Evolutionary conservation across 2,797 vertebrate species (phyloP).

Genomic region (Pipistrellus nathusii): DNA sequence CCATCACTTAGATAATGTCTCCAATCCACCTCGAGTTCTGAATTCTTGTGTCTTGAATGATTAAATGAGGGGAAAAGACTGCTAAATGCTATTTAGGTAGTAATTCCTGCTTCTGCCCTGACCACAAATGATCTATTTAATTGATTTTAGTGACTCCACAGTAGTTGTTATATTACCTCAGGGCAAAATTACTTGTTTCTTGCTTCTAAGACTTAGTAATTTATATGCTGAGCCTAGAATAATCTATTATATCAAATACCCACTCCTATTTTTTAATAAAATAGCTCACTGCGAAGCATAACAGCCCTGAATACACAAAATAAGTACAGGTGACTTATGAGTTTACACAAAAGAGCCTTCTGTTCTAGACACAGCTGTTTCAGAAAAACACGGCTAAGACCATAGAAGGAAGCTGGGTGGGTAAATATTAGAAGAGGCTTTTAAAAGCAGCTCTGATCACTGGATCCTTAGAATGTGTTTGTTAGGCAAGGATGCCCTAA

Average conservation of each 20-base stretch:
- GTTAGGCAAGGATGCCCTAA: conserved; percentile 65
- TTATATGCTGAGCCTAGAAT: conserved; percentile 73
- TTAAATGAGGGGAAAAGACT: conserved; percentile 31
- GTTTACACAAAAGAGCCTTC: conserved; percentile 73
- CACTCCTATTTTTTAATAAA: conserved; percentile 40
- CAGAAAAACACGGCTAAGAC: conserved; percentile 68
- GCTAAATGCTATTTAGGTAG: conserved; percentile 40
- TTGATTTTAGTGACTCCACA: conserved; percentile 63
- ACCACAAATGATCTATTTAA: conserved; percentile 76
- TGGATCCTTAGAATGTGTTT: conserved; percentile 65
- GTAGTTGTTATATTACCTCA: conserved; percentile 63
- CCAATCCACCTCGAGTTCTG: conserved; percentile 35
- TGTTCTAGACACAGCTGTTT: conserved; percentile 68
- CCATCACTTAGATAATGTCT: conserved; percentile 16
- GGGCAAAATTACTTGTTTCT: conserved; percentile 75
- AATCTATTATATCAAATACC: conserved; percentile 80
- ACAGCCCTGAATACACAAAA: conserved; percentile 71
- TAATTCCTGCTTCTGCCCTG: conserved; percentile 9
- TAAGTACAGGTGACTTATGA: conserved; percentile 79
- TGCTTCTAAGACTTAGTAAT: conserved; percentile 71
- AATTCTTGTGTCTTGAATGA: conserved; percentile 34
- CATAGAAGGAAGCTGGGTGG: conserved; percentile 68
- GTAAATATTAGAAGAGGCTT: conserved; percentile 80
- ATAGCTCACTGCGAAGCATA: conserved; percentile 42
- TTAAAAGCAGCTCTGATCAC: conserved; percentile 69